Conservation (phyloP, 1,140 invertebrate genomes). For the Drosophila triauraria region DNA sequence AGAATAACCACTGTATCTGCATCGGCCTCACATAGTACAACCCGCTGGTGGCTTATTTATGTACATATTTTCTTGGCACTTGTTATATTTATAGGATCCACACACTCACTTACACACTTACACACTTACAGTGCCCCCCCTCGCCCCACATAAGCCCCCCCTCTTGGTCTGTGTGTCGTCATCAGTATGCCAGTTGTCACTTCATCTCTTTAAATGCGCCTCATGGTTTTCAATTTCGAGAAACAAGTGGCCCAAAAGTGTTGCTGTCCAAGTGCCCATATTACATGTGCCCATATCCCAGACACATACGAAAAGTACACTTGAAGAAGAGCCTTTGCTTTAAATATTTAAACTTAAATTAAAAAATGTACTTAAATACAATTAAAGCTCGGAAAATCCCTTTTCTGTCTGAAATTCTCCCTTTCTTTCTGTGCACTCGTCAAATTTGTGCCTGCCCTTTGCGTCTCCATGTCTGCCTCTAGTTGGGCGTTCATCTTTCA, state of each 20-base stretch:
- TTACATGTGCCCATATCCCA: slow-evolving; percentile 33
- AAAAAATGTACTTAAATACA: too few relatives aligned
- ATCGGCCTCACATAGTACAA: slow-evolving; percentile 9
- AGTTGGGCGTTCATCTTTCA: not conserved
- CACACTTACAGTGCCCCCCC: slow-evolving; percentile 22
- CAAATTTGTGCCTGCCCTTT: not conserved
- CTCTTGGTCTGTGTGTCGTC: slow-evolving; percentile 34
- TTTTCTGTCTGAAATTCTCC: too few relatives aligned
- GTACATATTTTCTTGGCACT: slow-evolving; percentile 82
- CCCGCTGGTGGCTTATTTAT: slow-evolving; percentile 63
- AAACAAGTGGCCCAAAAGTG: slow-evolving; percentile 65
- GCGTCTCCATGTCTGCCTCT: not conserved
- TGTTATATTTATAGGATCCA: slow-evolving; percentile 77
- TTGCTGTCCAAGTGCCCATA: slow-evolving; percentile 50
- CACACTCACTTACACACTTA: slow-evolving; percentile 24
- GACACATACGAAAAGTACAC: not conserved
- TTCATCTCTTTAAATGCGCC: slow-evolving; percentile 74
- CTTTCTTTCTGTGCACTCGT: not conserved
- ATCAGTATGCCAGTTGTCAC: slow-evolving; percentile 71
- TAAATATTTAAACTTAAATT: not conserved
- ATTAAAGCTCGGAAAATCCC: too few relatives aligned
- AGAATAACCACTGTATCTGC: slow-evolving; percentile 23
- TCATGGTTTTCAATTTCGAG: slow-evolving; percentile 64
- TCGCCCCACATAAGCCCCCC: not conserved
- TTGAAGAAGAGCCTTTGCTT: not conserved